These are phyloP conservation scores for Rana temporaria DNA, from an alignment of 2,113 vertebrate genomes.

Conservation along the genomic window DNA sequence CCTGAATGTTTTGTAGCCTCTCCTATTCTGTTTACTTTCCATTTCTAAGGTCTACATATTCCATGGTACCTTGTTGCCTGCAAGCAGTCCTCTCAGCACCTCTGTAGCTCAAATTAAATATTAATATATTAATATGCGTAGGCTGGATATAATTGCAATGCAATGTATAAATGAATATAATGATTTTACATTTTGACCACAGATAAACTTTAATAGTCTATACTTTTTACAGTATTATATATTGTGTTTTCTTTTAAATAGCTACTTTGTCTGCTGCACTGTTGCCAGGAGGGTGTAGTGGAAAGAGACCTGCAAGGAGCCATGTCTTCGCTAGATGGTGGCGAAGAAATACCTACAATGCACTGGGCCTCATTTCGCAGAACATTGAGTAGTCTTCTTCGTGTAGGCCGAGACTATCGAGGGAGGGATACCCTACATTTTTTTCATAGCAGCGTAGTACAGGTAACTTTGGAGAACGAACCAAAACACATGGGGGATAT, in stretches of 20 bases:
- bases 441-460: conserved; percentile 39
- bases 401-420: conserved; percentile 28
- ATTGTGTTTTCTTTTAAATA: neutral
- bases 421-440: conserved; percentile 40
- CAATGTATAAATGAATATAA: too few relatives aligned
- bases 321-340: conserved; percentile 21
- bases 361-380: conserved; percentile 45
- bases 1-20: too few relatives aligned
- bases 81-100: too few relatives aligned
- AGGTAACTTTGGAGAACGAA: conserved; percentile 7
- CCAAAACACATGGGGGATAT: neutral
- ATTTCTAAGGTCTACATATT: too few relatives aligned
- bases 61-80: too few relatives aligned
- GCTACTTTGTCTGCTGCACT: conserved; percentile 46
- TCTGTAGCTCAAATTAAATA: too few relatives aligned
- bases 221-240: too few relatives aligned
- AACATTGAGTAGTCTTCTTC: conserved; percentile 26
- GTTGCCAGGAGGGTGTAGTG: conserved; percentile 26
- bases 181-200: too few relatives aligned
- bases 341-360: conserved; percentile 24
- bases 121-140: too few relatives aligned
- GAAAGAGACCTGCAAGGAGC: conserved; percentile 43
- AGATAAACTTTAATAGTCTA: too few relatives aligned
- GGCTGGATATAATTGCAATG: too few relatives aligned
- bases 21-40: too few relatives aligned